Evolutionary conservation across 1,140 invertebrate genomes (phyloP), one percentile per base, ranked within the genome.

Genomic region (Drosophila orena): DNA sequence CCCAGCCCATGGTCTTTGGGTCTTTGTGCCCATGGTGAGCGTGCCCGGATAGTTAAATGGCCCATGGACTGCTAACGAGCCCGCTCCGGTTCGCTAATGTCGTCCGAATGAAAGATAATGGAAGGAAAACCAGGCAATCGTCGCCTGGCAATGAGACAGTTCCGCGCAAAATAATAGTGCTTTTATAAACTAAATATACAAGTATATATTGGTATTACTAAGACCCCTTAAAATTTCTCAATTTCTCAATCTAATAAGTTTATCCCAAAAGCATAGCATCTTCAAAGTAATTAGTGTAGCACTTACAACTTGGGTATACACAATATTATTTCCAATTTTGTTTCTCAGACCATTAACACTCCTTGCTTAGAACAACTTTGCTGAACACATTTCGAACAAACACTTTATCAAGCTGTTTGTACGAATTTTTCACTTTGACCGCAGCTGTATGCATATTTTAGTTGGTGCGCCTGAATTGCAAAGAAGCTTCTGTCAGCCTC

Each of bases 21-120:
- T 38, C 35, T 17, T 15, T 22, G 44, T 61, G 73, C 68, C 34
- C 77, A 61, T 62, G 81, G 73, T 66, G 81, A 58, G 64, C 74
- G 27, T 42, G 11, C 42, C 73, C 71, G 72, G 73, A 56, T 76
- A 70, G 79, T 76, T 83, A 84, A 83, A 83, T 84, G 81, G 81
- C 42, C 74, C 79, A 78, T 75, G 60, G 71, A 14, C 71, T 75
- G 72, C 72, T 75, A 75, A 75, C 72, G 72, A 75, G 71, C 71
- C 72, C 46, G 55, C 68, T 72, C 69, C 68, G 66, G 55, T 59
- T 52, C 38, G 66, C 69, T 72, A 71, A 72, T 72, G 47, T 72
- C 46, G 47, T 52, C 68, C 44, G 37, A 59, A 44, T 22, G 43
- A 47, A 57, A 70, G 44, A 71, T 70, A 70, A 42, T 42, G 65